Evolutionary conservation across 2,113 vertebrate species (phyloP).

Genomic region (Psammodynastes pulverulentus): DNA sequence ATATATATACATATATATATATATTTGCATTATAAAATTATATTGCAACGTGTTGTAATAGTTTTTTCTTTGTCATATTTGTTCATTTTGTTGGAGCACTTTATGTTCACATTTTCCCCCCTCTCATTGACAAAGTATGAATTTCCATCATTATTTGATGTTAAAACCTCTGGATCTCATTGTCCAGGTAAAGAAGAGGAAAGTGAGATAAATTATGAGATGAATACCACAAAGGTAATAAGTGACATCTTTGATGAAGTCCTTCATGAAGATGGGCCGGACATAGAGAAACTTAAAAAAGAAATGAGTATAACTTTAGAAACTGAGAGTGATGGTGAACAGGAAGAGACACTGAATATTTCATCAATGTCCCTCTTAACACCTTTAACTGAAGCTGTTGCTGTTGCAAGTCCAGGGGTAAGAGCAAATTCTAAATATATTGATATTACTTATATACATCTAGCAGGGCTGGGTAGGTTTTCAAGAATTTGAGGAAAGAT

Average conservation of each 20-base stretch:
- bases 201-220: slow-evolving; percentile 68
- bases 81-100: not conserved
- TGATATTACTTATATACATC: not conserved
- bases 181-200: slow-evolving; percentile 66
- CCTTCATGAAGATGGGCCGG: slow-evolving; percentile 73
- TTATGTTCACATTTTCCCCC: not conserved
- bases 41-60: not conserved
- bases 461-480: not conserved
- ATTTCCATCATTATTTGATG: not conserved
- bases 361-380: slow-evolving; percentile 96
- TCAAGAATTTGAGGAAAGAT: not conserved
- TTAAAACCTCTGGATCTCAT: slow-evolving; percentile 12
- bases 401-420: slow-evolving; percentile 80
- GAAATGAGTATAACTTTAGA: slow-evolving; percentile 62
- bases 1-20: no score
- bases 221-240: slow-evolving; percentile 87
- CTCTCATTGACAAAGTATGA: not conserved
- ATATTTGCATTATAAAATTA: not conserved
- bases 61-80: not conserved
- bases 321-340: slow-evolving; percentile 70
- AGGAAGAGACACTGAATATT: slow-evolving; percentile 86
- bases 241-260: slow-evolving; percentile 84
- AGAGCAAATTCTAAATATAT: slow-evolving; percentile 15
- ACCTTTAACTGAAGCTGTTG: slow-evolving; percentile 90
- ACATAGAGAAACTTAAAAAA: slow-evolving; percentile 63